Base-by-base conservation (phyloP, 1,140 invertebrate genomes). In the Campodea augens region DNA sequence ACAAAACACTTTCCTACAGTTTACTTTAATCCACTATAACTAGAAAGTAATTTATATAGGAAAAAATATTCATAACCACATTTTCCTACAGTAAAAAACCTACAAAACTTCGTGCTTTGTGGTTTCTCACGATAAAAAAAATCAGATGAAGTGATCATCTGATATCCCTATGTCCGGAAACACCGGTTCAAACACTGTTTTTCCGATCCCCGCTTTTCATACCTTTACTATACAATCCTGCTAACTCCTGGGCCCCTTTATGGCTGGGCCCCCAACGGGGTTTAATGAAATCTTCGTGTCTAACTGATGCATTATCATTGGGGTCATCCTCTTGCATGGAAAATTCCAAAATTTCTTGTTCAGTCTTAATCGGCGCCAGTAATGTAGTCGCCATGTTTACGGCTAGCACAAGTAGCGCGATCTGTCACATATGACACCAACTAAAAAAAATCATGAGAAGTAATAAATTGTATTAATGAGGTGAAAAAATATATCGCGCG, bases 211-310 rank as follows among this genome's bases (percentile, higher is more conserved):
- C 18, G 4, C 13, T 3, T 37, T 29, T 29, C 61, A 65, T 61
- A 95, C 91, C 87, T 68, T 72, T 77, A 61, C 86, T 92, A 60
- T 98, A 98, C 27, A 95, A 71, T 58, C 85, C 80, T 5, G 90
- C 89, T 43, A 97, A 69, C 63, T 92, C 85, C 62, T 88, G 81
- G 24, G 92, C 92, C 45, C 91, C 91, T 55, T 79, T 84, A 63
- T 97, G 90, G 56, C 81, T 77, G 15, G 91, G 90, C 29, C 92
- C 92, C 90, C 91, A 96, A 52, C 90, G 72, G 1, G 78, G 78
- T 44, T 70, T 68, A 3, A 49, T 52, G 18, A 64, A 65, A 46
- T 70, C 69, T 49, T 75, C 67, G 23, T 66, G 65, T 53, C 71
- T 65, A 18, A 72, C 62, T 42, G 81, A 74, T 29, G 74, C 80